Percentiles rank a stretch among this genome's conserved stretches.
Evolutionary conservation across 2,113 vertebrate genomes (phyloP).

Genomic region (Parotia lawesii): DNA sequence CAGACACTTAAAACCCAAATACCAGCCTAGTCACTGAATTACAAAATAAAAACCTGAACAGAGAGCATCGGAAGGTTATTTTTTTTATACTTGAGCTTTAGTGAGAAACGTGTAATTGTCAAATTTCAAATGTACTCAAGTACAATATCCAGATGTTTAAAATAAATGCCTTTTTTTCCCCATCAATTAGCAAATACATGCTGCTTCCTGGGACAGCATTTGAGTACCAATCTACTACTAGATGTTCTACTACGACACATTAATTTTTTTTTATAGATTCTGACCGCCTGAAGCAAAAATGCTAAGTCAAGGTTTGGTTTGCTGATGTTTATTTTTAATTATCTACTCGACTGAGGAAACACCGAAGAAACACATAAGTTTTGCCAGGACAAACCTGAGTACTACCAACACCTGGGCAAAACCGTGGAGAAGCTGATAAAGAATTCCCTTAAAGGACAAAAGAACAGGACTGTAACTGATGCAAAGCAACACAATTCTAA

Average conservation of each 20-base stretch:
- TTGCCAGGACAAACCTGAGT: neutral
- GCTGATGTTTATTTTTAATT: neutral
- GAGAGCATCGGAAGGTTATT: neutral
- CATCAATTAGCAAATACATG: neutral
- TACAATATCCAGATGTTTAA: neutral
- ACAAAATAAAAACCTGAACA: neutral
- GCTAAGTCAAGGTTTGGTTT: neutral
- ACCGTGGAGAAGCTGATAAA: neutral
- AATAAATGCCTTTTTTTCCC: neutral
- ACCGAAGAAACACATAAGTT: neutral
- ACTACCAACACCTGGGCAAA: neutral
- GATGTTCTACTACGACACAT: neutral
- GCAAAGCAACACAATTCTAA: neutral
- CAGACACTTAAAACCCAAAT: neutral
- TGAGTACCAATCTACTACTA: neutral
- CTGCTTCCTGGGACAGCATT: neutral
- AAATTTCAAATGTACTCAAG: neutral
- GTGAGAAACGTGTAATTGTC: neutral
- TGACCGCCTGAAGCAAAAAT: neutral
- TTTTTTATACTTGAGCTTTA: neutral
- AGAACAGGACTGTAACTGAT: neutral
- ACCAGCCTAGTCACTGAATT: neutral
- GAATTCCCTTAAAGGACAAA: neutral
- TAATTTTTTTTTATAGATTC: neutral
- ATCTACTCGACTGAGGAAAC: neutral